Conservation (phyloP, 2,113 vertebrate species). For the Sturnus vulgaris region DNA sequence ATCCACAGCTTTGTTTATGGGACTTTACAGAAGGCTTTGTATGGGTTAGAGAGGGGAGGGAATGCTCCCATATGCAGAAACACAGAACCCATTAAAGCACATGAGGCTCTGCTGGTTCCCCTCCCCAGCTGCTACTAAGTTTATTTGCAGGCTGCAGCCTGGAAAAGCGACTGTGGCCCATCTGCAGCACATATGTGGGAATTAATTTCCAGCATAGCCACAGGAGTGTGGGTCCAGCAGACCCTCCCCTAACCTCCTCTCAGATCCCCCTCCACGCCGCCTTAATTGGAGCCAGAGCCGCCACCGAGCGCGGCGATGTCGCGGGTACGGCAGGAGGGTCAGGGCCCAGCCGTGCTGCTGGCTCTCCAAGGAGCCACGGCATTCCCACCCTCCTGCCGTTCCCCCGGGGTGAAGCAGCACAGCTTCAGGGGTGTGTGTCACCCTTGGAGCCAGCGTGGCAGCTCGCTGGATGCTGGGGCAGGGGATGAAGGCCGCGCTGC, state of each 20-base stretch:
- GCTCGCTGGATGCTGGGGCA: rapidly evolving
- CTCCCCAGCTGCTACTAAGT: not conserved
- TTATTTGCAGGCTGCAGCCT: slow-evolving; percentile 12
- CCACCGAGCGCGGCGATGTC: rapidly evolving
- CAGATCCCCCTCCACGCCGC: not conserved
- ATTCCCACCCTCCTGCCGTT: not conserved
- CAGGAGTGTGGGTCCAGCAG: not conserved
- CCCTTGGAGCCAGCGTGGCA: not conserved
- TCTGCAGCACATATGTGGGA: slow-evolving; percentile 29
- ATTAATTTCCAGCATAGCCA: not conserved
- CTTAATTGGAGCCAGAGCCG: not conserved
- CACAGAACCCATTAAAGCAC: not conserved
- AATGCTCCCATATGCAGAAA: not conserved
- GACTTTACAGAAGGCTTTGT: slow-evolving; percentile 20
- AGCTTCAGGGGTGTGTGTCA: not conserved
- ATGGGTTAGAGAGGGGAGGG: not conserved
- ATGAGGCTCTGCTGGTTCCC: not conserved
- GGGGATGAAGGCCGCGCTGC: not conserved
- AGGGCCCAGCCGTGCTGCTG: not conserved
- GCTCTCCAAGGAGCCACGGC: rapidly evolving
- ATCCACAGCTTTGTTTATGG: not conserved
- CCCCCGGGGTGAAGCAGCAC: not conserved
- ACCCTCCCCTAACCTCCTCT: not conserved
- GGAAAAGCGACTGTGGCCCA: not conserved
- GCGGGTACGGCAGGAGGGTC: rapidly evolving